These are phyloP conservation scores for Drosophila antonietae DNA, from an alignment of 2,888 invertebrate genomes.

Conservation along the genomic window DNA sequence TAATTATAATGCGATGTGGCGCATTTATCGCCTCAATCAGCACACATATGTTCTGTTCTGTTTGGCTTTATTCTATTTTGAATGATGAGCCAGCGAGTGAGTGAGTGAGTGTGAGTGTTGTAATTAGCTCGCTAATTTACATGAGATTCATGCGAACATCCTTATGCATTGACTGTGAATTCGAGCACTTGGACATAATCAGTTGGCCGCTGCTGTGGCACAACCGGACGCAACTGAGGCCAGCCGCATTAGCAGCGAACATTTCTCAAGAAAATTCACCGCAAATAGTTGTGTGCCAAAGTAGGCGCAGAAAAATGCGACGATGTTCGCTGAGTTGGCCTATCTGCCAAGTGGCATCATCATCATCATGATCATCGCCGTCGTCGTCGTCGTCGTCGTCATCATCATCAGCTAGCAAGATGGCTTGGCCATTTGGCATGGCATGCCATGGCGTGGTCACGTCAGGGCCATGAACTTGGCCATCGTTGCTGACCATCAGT, in stretches of 20 bases:
- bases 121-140: slow-evolving; percentile 73
- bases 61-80: slow-evolving; percentile 19
- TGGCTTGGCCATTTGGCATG: slow-evolving; percentile 37
- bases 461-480: slow-evolving; percentile 75
- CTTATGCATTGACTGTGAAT: slow-evolving; percentile 35
- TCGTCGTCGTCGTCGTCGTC: slow-evolving; percentile 43
- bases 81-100: slow-evolving; percentile 13
- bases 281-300: slow-evolving; percentile 70
- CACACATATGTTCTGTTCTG: slow-evolving; percentile 62
- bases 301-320: slow-evolving; percentile 74
- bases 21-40: slow-evolving; percentile 75
- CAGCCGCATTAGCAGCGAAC: slow-evolving; percentile 26
- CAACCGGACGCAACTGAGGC: slow-evolving; percentile 19
- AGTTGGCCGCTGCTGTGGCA: slow-evolving; percentile 39
- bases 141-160: slow-evolving; percentile 66
- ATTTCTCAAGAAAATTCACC: slow-evolving; percentile 68
- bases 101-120: slow-evolving; percentile 26
- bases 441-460: slow-evolving; percentile 67
- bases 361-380: slow-evolving; percentile 53
- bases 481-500: slow-evolving; percentile 75
- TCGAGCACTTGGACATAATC: slow-evolving; percentile 23
- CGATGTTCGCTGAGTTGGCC: slow-evolving; percentile 59
- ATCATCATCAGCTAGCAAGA: slow-evolving; percentile 17
- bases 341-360: slow-evolving; percentile 74
- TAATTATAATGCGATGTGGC: slow-evolving; percentile 76